A percentile compares a stretch with the other conserved stretches of the same genome.
phyloP scores from a whole-genome alignment of 2,888 invertebrate species.

The Drosophila pullipes region DNA sequence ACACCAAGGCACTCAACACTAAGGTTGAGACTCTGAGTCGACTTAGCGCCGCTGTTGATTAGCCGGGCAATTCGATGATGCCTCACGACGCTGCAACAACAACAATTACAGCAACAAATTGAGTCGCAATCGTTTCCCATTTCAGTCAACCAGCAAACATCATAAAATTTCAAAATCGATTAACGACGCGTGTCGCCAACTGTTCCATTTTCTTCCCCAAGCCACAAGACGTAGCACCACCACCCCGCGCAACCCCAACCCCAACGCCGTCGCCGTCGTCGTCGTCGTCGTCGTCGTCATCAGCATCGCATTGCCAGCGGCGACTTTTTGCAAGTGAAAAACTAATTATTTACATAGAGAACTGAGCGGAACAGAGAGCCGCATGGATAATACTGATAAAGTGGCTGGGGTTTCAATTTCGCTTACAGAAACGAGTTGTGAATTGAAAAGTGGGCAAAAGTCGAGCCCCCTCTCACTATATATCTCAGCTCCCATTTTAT shows the following conservation, averaged over 20 bases:
- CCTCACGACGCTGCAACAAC: slow-evolving; percentile 2
- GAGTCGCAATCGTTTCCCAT: slow-evolving; percentile 38
- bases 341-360: slow-evolving; percentile 46
- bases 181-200: slow-evolving; percentile 59
- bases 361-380: slow-evolving; percentile 34
- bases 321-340: slow-evolving; percentile 45
- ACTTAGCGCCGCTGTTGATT: slow-evolving; percentile 40
- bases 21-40: slow-evolving; percentile 43
- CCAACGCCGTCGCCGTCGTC: not conserved
- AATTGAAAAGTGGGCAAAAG: slow-evolving; percentile 19
- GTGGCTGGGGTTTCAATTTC: slow-evolving; percentile 48
- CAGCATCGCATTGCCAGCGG: slow-evolving; percentile 19
- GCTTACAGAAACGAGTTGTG: slow-evolving; percentile 39
- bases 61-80: slow-evolving; percentile 31
- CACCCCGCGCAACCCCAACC: not conserved
- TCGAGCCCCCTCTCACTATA: slow-evolving; percentile 6
- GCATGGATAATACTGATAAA: slow-evolving; percentile 58
- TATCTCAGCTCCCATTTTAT: not conserved
- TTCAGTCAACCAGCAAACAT: slow-evolving; percentile 28
- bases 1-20: slow-evolving; percentile 17
- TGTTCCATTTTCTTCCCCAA: slow-evolving; percentile 26
- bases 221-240: not conserved
- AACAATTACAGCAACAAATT: slow-evolving; percentile 7
- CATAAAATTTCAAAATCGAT: slow-evolving; percentile 55
- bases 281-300: not conserved